Evolutionary conservation across 2,113 vertebrate species (phyloP).

Genomic region (Tragelaphus imberbis): DNA sequence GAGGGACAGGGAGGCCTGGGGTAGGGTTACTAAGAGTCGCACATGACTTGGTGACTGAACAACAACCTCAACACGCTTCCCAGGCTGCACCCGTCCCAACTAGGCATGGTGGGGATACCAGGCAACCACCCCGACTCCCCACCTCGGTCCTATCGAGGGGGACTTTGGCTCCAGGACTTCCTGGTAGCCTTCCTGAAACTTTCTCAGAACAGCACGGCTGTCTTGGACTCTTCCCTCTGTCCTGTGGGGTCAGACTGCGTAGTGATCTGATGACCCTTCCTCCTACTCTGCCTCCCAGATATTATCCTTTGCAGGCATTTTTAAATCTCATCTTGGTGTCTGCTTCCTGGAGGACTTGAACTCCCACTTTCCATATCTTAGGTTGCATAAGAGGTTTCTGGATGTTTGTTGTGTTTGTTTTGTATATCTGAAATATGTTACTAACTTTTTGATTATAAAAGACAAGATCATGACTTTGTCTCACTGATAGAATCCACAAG

Average conservation of each 20-base stretch:
- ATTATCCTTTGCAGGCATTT: fast-evolving
- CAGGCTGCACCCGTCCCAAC: fast-evolving
- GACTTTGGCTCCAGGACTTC: background rate
- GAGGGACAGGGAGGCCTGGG: background rate
- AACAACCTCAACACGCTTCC: background rate
- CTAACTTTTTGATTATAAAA: background rate
- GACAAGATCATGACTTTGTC: background rate
- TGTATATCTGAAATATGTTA: background rate
- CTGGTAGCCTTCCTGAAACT: background rate
- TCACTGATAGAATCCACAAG: fast-evolving
- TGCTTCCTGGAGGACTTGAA: background rate
- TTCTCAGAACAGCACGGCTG: fast-evolving
- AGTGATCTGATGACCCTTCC: too few species aligned
- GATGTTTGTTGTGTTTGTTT: background rate
- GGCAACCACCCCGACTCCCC: background rate
- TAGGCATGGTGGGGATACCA: background rate
- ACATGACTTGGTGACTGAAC: background rate
- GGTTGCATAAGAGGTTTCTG: background rate
- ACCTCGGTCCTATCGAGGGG: fast-evolving
- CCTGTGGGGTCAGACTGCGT: fast-evolving
- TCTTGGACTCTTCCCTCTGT: background rate
- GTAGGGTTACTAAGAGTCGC: background rate
- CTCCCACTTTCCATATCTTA: background rate
- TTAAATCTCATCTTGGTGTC: background rate
- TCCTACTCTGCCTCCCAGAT: fast-evolving